Percentiles rank a stretch among this genome's conserved stretches.
Conservation (phyloP, 2,888 invertebrate genomes). For the Papilio protenor region DNA sequence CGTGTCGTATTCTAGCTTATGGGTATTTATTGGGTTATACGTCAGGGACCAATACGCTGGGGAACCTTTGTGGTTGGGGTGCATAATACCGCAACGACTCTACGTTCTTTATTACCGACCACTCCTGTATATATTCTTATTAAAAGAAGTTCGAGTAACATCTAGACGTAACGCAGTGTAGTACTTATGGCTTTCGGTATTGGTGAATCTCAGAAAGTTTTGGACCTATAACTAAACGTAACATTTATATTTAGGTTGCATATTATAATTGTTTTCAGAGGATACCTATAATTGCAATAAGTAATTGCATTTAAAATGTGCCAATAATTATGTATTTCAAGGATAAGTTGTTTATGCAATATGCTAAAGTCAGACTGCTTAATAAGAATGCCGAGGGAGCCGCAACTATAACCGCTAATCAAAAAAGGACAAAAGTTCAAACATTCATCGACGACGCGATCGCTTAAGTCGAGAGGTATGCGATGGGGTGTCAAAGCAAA, state of each 20-base stretch:
- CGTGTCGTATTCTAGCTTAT: constrained; percentile 80
- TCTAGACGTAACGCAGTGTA: neutral
- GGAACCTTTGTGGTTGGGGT: constrained; percentile 80
- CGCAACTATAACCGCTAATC: constrained; percentile 75
- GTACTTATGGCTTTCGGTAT: neutral
- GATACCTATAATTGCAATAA: too few relatives aligned
- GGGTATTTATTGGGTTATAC: constrained; percentile 83
- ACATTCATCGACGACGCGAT: constrained; percentile 73
- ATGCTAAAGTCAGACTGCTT: constrained; percentile 57
- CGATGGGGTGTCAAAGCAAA: constrained; percentile 65
- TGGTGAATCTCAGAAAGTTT: neutral
- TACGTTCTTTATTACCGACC: constrained; percentile 74
- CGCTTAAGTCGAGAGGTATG: constrained; percentile 69
- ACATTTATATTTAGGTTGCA: neutral
- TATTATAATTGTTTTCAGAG: neutral
- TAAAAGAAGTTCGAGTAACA: constrained; percentile 51
- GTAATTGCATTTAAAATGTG: neutral
- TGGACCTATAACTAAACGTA: neutral
- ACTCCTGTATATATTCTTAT: constrained; percentile 69
- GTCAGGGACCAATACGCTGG: constrained; percentile 77
- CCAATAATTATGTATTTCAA: neutral
- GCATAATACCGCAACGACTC: constrained; percentile 74
- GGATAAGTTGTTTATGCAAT: constrained; percentile 45
- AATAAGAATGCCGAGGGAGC: constrained; percentile 64
- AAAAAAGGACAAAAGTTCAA: constrained; percentile 81